Base-by-base conservation (phyloP, 2,797 vertebrate genomes). In the Myotis planiceps region DNA sequence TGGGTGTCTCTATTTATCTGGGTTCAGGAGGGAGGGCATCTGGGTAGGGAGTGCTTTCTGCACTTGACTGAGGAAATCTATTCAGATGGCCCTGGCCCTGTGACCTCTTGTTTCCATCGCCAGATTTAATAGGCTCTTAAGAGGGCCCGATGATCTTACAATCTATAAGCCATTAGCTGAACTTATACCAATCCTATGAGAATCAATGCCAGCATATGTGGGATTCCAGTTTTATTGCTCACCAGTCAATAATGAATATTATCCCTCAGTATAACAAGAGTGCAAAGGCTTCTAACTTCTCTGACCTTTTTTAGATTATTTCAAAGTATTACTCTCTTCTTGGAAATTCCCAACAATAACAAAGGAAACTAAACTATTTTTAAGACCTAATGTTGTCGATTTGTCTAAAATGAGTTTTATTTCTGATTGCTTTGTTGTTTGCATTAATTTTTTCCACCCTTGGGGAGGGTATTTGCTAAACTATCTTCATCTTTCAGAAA, bases 171-270 rank as follows among this genome's bases (percentile, higher is more conserved):
- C 45, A 88, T 95, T 94, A 96, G 34, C 66, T 90, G 92, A 94
- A 95, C 55, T 66, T 78, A 27, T 60, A 63, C 60, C 18, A 71
- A 91, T 89, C 29, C 86, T 80, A 63, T 76, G 88, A 86, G 60
- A 89, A 92, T 95, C 94, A 81, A 37, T 86, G 15, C 39, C 34
- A 85, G 78, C 18, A n/a, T 84, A 85, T 8, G 63, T 66, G 58
- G 45, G 53, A 88, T 96, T 95, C 88, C 5, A 29, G 45, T 90
- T 90, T 94, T 91, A 95, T 84, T 94, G 84, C 14, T 10, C 12
- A 89, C 25, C 32, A 66, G 53, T 92, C 92, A 92, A 85, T 97
- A 88, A 96, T 91, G 76, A 95, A 84, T 78, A 93, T 92, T 90
- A 97, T 96, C 32, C 49, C 25, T 96, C 76, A 90, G 60, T 84